These are phyloP conservation scores for Lutjanus argentimaculatus DNA, from an alignment of 2,797 vertebrate genomes.

Conservation along the genomic window DNA sequence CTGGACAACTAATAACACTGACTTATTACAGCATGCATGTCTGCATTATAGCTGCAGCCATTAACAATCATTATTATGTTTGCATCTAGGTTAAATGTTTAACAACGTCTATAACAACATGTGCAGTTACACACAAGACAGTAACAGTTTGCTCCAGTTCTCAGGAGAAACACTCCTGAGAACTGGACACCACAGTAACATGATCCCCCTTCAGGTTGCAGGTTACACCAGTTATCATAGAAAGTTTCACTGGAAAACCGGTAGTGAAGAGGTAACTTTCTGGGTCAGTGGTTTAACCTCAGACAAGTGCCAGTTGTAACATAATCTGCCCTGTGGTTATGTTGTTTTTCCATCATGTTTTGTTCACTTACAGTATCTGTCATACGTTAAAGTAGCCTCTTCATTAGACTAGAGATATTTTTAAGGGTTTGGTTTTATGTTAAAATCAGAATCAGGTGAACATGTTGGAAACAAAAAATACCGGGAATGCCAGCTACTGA, in stretches of 20 bases:
- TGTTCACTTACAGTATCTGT: background rate
- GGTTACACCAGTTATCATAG: background rate
- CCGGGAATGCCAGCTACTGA: background rate
- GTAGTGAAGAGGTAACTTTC: background rate
- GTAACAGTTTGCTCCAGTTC: background rate
- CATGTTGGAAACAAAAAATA: background rate
- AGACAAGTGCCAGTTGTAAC: background rate
- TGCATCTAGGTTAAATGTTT: background rate
- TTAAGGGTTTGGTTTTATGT: background rate
- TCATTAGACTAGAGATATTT: background rate
- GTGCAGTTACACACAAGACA: background rate
- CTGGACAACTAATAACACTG: background rate
- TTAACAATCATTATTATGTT: conserved; percentile 7
- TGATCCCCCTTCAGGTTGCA: conserved; percentile 8
- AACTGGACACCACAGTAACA: conserved; percentile 2
- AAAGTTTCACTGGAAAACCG: conserved; percentile 10
- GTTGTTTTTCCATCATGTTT: background rate
- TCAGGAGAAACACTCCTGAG: conserved; percentile 3
- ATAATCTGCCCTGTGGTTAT: background rate
- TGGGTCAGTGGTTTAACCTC: conserved; percentile 27
- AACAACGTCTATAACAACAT: background rate
- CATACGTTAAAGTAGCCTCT: background rate
- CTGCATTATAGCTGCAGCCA: background rate
- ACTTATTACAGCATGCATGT: background rate
- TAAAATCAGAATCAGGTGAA: background rate